phyloP scores from a whole-genome alignment of 2,888 invertebrate species.

The Meloe dianella region DNA sequence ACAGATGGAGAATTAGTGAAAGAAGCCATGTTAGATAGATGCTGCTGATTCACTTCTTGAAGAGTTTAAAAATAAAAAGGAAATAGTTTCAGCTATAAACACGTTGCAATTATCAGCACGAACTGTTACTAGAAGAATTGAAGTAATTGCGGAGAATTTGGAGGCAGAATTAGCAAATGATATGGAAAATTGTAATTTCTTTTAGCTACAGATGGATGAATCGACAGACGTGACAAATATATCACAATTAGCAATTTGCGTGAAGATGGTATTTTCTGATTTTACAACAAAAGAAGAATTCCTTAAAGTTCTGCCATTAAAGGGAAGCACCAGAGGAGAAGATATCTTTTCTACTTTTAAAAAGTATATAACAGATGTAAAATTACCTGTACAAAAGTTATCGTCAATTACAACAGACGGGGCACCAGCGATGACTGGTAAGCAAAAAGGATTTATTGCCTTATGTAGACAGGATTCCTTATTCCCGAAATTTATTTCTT shows the following conservation, averaged over 20 bases:
- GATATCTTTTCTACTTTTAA: constrained; percentile 33
- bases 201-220: constrained; percentile 30
- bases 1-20: constrained; percentile 35
- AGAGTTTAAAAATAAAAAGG: constrained; percentile 19
- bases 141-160: no score
- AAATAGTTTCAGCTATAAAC: constrained; percentile 43
- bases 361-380: constrained; percentile 6
- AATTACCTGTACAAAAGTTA: constrained; percentile 29
- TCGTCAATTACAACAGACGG: constrained; percentile 36
- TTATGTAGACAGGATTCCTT: constrained; percentile 25
- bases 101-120: constrained; percentile 34
- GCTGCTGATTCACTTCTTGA: no score
- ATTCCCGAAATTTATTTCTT: no score
- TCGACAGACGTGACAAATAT: no score
- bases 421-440: constrained; percentile 32
- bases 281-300: no score
- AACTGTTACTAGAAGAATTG: constrained; percentile 33
- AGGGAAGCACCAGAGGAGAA: constrained; percentile 18
- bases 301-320: constrained; percentile 17
- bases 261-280: no score
- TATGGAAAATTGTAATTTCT: constrained; percentile 32
- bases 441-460: constrained; percentile 34
- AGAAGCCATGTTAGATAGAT: constrained; percentile 34
- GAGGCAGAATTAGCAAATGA: no score
- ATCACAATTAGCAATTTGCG: no score